Base-by-base conservation (phyloP, 2,113 vertebrate species). In the Progne subis region DNA sequence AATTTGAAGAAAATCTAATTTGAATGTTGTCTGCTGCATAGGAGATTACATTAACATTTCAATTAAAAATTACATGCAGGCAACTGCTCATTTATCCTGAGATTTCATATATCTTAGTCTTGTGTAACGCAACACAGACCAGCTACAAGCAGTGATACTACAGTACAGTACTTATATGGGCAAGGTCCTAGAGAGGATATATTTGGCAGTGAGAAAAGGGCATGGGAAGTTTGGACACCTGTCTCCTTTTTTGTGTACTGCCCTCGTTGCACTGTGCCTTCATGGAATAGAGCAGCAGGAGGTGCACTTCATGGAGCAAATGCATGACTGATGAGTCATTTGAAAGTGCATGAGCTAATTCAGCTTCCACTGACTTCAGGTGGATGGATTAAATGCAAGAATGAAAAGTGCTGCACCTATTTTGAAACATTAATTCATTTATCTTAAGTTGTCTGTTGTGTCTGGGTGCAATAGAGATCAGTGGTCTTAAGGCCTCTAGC, bases 1-100 rank as follows among this genome's bases (percentile, higher is more conserved):
- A 75, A 93, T 63, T 83, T 93, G 56, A 78, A 93, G 76, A 82
- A 88, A 95, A 88, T 86, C 71, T 86, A 44, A 90, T 95, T 93
- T 90, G 70, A 90, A 64, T 80, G 34, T 80, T 89, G 37, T 29
- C 56, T 96, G 64, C 34, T 93, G 52, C 75, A 67, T 26, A 81
- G 84, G 26, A 56, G 29, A 83, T 90, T 91, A 61, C 43, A 60
- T 90, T 86, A 88, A 80, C 55, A 60, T 69, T 88, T 91, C 68
- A 86, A 74, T 93, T 80, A 86, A 91, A 92, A 92, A 56, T 64
- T 44, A 37, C 13, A 74, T 21, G 31, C 21, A 65, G 50, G 44
- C n/a, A 91, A 68, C 28, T 87, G 71, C 67, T 93, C 26, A 0
- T 88, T 94, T 90, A 55, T 82, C 21, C 34, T 47, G 59, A 92